Base-by-base conservation (phyloP, 2,113 vertebrate species). In the Rhinolophus sinicus region DNA sequence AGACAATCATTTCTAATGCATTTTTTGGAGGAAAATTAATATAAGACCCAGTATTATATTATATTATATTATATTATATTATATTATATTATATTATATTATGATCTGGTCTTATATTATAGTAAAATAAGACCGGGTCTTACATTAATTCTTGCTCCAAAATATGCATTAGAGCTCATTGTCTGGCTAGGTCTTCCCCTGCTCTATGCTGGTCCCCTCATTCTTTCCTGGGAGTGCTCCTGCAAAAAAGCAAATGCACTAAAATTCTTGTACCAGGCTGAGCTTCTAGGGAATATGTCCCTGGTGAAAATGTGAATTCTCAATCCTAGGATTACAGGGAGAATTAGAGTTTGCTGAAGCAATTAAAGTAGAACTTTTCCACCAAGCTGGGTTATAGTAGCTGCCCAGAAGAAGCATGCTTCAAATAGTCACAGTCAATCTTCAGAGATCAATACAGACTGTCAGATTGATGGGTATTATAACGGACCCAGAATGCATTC, bases 401-500 rank as follows among this genome's bases (percentile, higher is more conserved):
- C 38, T 93, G 30, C 10, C 67, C 33, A 77, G 69, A 90, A 92
- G 44, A 70, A 38, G 19, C 28, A 69, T 81, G 81, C 75, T 87
- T 81, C 75, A 87, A 84, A 8, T n/a, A 91, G 73, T 83, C 78
- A 95, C 64, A 38, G 70, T 97, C 44, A 82, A 69, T 92, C 92
- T 94, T 95, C n/a, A 76, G 87, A 81, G 78, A 92, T 97, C 93
- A 93, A 88, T 90, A 92, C 33, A 52, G 60, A 92, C 38, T 84
- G 92, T 82, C 88, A 90, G 87, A 81, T 64, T 67, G 89, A 95
- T 70, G 73, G 15, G 14, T 78, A 95, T 65, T 70, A 76, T 6
- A 35, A 56, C 21, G 72, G 16, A 90, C 69, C 69, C 40, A 93
- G 87, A 95, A 73, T 73, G 28, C 70, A 64, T 56, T 69, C 62